Evolutionary conservation across 1,140 invertebrate genomes (phyloP).

Genomic region (Psilanteris sp.): DNA sequence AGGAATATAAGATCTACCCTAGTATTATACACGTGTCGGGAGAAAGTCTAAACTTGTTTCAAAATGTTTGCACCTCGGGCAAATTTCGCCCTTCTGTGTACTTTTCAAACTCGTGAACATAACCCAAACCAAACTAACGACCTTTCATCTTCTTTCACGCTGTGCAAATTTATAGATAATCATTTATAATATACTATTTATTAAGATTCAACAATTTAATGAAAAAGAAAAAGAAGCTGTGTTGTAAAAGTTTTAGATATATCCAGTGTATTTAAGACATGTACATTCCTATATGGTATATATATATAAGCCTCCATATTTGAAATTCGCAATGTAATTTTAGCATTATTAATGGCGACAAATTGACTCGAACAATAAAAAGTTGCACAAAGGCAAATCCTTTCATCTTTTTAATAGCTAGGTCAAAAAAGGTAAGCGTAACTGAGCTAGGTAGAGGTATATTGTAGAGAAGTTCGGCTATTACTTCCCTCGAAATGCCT

Average conservation of each 20-base stretch:
- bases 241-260: too few relatives aligned
- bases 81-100: slow-evolving; percentile 25
- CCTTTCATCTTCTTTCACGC: slow-evolving; percentile 38
- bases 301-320: too few relatives aligned
- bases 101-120: slow-evolving; percentile 31
- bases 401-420: slow-evolving; percentile 7
- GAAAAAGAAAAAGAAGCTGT: too few relatives aligned
- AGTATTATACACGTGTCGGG: slow-evolving; percentile 14
- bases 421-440: slow-evolving; percentile 1
- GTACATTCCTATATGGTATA: too few relatives aligned
- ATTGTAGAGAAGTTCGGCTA: slow-evolving; percentile 16
- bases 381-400: neutral
- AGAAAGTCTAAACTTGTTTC: slow-evolving; percentile 36
- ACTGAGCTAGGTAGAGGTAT: slow-evolving; percentile 6
- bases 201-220: too few relatives aligned
- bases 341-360: too few relatives aligned
- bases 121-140: slow-evolving; percentile 44
- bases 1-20: slow-evolving; percentile 20
- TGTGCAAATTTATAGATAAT: slow-evolving; percentile 28
- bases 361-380: slow-evolving; percentile 1
- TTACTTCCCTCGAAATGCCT: slow-evolving; percentile 42
- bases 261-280: too few relatives aligned
- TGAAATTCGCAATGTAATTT: too few relatives aligned
- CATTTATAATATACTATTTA: too few relatives aligned
- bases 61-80: slow-evolving; percentile 35